Evolutionary conservation across 2,888 invertebrate genomes (phyloP), one percentile per base, ranked within the genome.

Genomic region (Macrophya annulata): DNA sequence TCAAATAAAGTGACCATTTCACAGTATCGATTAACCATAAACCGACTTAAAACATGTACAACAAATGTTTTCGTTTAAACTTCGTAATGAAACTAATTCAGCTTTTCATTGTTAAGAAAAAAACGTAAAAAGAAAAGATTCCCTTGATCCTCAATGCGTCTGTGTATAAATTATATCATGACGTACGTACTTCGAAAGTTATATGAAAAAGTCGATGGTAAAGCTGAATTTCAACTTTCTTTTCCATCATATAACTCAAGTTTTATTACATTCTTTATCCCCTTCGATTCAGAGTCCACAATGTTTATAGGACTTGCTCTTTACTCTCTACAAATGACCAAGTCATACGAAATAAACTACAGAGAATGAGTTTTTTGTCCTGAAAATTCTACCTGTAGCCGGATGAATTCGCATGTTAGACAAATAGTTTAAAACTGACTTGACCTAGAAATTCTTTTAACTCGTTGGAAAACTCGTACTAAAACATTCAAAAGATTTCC

Each of bases 361-460:
- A n/a, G 9, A 10, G 51, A 62, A 62, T 81, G 43, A 51, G 10
- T 79, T 79, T n/a, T 6, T 55, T 55, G n/a, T 79, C 40, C 37
- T 55, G 17, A n/a, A 59, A 37, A 17, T 37, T 17, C 55, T 31
- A n/a, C n/a, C n/a, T n/a, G n/a, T 25, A 43, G 25, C 43, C 2
- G 76, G 31, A 40, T 10, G 17, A 77, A 51, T 17, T 31, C 37
- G 25, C 55, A 48, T 48, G 59, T 81, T 43, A n/a, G 21, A 17
- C n/a, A 15, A 81, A 81, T 62, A 25, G 17, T 81, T 59, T 43
- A 15, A 21, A 81, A 10, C 43, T 81, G 62, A 62, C 81, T 17
- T 59, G 62, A 62, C n/a, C 59, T 6, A 17, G 17, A 8, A 12
- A 17, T 40, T 15, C 12, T 21, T 62, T 62, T 17, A 40, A 43